phyloP scores from a whole-genome alignment of 2,888 invertebrate species.

The Chymomyza fuscimana region DNA sequence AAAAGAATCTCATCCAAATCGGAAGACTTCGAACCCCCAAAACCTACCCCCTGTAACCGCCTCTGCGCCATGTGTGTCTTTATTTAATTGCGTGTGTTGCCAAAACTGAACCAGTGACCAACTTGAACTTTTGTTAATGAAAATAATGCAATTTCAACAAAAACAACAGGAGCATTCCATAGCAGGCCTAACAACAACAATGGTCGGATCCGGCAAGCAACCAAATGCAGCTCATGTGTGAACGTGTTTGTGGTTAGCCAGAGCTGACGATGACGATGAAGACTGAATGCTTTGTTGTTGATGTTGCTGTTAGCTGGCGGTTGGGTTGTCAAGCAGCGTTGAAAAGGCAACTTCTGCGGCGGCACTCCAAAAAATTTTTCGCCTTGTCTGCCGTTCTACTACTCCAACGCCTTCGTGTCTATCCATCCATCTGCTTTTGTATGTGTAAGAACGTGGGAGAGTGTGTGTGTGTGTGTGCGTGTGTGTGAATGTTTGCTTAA shows the following conservation, averaged over 20 bases:
- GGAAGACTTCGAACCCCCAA: too few relatives aligned
- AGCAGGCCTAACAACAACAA: not conserved
- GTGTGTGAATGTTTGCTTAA: conserved; percentile 54
- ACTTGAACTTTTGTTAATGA: conserved; percentile 70
- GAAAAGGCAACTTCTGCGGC: not conserved
- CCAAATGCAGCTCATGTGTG: conserved; percentile 63
- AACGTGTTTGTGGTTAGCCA: conserved; percentile 67
- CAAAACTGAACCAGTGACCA: conserved; percentile 19
- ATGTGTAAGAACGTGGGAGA: conserved; percentile 26
- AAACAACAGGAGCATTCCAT: conserved; percentile 9
- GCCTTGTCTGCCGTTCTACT: not conserved
- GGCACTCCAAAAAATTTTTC: conserved; percentile 45
- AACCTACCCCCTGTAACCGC: too few relatives aligned
- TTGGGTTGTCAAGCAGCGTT: not conserved
- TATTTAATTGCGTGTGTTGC: conserved; percentile 26
- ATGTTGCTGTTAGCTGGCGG: not conserved
- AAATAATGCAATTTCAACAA: conserved; percentile 66
- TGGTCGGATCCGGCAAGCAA: conserved; percentile 9
- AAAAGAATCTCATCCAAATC: too few relatives aligned
- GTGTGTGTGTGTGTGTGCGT: not conserved
- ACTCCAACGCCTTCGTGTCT: not conserved
- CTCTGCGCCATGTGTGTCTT: too few relatives aligned
- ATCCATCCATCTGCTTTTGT: conserved; percentile 10
- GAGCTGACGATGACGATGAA: conserved; percentile 25
- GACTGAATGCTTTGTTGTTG: not conserved